Evolutionary conservation across 2,888 invertebrate species (phyloP), one percentile per base, ranked within the genome.

Genomic region (Microctonus brassicae): DNA sequence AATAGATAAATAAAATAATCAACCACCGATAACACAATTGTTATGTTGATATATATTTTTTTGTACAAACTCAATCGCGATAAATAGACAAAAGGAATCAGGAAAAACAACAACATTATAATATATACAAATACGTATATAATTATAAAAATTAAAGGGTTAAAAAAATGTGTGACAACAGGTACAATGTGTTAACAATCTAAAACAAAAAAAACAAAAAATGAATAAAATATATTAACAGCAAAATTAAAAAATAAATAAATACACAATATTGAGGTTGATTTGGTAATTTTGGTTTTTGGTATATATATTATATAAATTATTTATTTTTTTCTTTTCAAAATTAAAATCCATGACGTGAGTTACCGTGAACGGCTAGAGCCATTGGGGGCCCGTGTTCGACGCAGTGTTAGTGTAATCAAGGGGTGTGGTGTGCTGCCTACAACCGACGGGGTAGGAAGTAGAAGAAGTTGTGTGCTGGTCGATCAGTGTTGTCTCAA

Each of bases 311-410:
- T 29, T n/a, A 17, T 42, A 17, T 13, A n/a, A n/a, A 65, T 47
- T 22, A n/a, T 60, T 47, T 22, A n/a, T 60, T 73, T 73, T 71
- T 70, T 69, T 76, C 69, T 61, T 69, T 77, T 72, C 73, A 75
- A 77, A 78, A 75, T 83, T 84, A 85, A 87, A 87, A 86, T 86
- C 86, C 86, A 87, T 87, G 87, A 85, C 86, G 83, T 85, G 87
- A 86, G 87, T 87, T 87, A 87, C 87, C 87, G 87, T 87, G 83
- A 82, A 80, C 80, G 83, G 85, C 86, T 87, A 87, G 82, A 87
- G 86, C 87, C 87, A 87, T 82, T 87, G 84, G 80, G 87, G 87
- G 81, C 85, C 86, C 82, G 78, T 77, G 75, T 79, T 77, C 81
- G 84, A 78, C 83, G 83, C 78, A 75, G 86, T 87, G 87, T 87